Evolutionary conservation across 2,797 vertebrate species (phyloP).

Genomic region (Rhinatrema bivittatum): DNA sequence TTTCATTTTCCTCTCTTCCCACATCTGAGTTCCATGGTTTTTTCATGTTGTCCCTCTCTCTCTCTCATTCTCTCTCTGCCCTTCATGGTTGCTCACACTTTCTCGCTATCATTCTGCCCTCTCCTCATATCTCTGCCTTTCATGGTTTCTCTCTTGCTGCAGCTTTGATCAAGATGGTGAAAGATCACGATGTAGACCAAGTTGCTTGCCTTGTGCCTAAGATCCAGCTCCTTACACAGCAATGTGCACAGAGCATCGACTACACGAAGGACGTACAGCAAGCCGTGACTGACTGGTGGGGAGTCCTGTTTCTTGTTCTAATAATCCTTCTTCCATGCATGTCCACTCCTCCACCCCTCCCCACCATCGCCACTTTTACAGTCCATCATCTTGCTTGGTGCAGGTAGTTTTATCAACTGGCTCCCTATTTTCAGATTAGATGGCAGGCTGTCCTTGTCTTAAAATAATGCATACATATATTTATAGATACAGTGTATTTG

Average conservation of each 20-base stretch:
- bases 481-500: too few species aligned
- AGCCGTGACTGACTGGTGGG: constrained; percentile 59
- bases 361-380: background rate
- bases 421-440: too few species aligned
- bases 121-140: background rate
- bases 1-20: too few species aligned
- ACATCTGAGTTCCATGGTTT: too few species aligned
- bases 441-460: too few species aligned
- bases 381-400: background rate
- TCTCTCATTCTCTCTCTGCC: too few species aligned
- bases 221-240: constrained; percentile 42
- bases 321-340: background rate
- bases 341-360: too few species aligned
- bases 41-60: too few species aligned
- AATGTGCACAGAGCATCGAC: constrained; percentile 44
- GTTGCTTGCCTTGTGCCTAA: constrained; percentile 50
- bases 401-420: background rate
- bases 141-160: background rate
- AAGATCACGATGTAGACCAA: constrained; percentile 52
- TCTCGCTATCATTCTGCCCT: too few species aligned
- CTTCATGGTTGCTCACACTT: too few species aligned
- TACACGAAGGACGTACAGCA: constrained; percentile 51
- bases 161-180: constrained; percentile 53
- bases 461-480: too few species aligned
- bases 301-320: background rate